Evolutionary conservation across 1,140 invertebrate species (phyloP).

Genomic region (Drosophila sucinea): DNA sequence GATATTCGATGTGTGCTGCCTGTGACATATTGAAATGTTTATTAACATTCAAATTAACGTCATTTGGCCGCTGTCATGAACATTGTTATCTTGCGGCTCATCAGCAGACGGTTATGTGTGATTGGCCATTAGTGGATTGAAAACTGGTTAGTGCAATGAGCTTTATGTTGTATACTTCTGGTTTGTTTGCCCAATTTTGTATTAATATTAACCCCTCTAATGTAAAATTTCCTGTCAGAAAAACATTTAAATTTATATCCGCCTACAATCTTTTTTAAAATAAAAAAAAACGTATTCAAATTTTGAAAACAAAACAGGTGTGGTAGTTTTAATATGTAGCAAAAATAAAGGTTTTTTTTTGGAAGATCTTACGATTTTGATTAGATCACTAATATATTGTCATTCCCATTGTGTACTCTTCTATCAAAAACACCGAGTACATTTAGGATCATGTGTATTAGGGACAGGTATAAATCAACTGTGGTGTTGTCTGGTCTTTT

Average conservation of each 20-base stretch:
- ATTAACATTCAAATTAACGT: constrained; percentile 15
- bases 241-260: no score
- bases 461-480: neutral
- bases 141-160: constrained; percentile 17
- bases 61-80: constrained; percentile 13
- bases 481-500: neutral
- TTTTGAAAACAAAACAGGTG: no score
- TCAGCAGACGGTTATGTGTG: constrained; percentile 18
- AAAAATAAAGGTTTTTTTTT: neutral
- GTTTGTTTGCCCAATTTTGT: constrained; percentile 9
- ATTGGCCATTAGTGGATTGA: constrained; percentile 12
- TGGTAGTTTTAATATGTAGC: neutral
- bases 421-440: no score
- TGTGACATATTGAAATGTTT: constrained; percentile 17
- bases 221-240: neutral
- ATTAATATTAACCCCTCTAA: neutral
- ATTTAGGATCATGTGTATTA: no score
- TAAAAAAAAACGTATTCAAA: no score
- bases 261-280: no score
- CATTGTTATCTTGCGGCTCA: constrained; percentile 12
- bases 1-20: neutral
- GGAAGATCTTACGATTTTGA: neutral
- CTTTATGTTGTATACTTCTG: constrained; percentile 7
- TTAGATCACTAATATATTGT: neutral
- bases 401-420: neutral